These are phyloP conservation scores for Sylvia atricapilla DNA, from an alignment of 2,113 vertebrate genomes.

Conservation along the genomic window DNA sequence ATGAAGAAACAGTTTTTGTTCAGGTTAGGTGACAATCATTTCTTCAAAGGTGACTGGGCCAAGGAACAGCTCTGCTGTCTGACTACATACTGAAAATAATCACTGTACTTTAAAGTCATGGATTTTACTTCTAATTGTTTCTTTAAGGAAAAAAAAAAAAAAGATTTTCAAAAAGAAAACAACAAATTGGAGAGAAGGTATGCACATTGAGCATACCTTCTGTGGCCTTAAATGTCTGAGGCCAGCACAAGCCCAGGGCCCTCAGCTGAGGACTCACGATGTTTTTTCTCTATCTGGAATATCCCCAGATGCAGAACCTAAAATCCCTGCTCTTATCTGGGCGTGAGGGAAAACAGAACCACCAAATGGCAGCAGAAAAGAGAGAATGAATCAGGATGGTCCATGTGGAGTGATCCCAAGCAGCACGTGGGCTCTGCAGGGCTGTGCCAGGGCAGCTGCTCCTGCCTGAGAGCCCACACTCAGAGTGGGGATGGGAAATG, in stretches of 20 bases:
- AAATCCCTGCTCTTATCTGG: not conserved
- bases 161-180: not conserved
- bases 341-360: not conserved
- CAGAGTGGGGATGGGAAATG: not conserved
- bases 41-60: constrained; percentile 34
- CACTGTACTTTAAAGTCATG: not conserved
- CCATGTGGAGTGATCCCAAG: not conserved
- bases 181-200: not conserved
- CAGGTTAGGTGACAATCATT: not conserved
- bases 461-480: not conserved
- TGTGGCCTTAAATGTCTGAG: not conserved
- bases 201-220: not conserved
- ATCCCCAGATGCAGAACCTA: not conserved
- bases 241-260: not conserved
- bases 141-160: not conserved
- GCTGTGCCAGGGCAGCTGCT: not conserved
- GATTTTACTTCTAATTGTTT: not conserved
- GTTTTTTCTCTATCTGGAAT: not conserved
- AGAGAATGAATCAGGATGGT: not conserved
- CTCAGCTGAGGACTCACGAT: rapidly evolving
- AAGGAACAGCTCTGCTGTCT: not conserved
- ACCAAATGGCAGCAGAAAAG: not conserved
- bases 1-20: not conserved
- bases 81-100: not conserved
- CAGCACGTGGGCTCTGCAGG: not conserved